These are phyloP conservation scores for Berghia stephanieae DNA, from an alignment of 1,140 invertebrate species.

Conservation along the genomic window DNA sequence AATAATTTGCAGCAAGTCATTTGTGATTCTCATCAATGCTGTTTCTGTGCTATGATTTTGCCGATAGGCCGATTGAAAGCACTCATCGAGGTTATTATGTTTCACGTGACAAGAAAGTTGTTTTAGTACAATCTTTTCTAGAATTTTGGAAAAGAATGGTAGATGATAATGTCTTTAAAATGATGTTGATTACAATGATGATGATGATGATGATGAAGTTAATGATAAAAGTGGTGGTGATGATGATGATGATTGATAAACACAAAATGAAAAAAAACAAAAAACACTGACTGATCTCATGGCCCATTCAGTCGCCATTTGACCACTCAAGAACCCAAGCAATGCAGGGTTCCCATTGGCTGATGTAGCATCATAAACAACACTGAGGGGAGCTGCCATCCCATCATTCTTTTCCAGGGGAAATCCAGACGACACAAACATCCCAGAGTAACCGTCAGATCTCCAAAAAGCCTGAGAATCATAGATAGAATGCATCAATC, in stretches of 20 bases:
- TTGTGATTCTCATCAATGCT: too few relatives aligned
- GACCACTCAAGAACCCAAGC: slow-evolving; percentile 66
- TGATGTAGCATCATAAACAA: slow-evolving; percentile 67
- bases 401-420: slow-evolving; percentile 41
- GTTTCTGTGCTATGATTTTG: too few relatives aligned
- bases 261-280: neutral
- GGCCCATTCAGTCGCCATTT: slow-evolving; percentile 51
- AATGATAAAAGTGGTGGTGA: neutral
- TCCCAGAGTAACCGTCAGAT: slow-evolving; percentile 63
- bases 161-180: neutral
- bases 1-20: too few relatives aligned
- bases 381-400: slow-evolving; percentile 60
- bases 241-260: neutral
- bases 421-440: slow-evolving; percentile 66
- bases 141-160: neutral
- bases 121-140: too few relatives aligned
- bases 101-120: too few relatives aligned
- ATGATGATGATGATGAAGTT: too few relatives aligned
- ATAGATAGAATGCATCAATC: too few relatives aligned
- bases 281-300: slow-evolving; percentile 37
- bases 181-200: neutral
- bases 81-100: too few relatives aligned
- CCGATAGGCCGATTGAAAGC: too few relatives aligned
- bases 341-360: slow-evolving; percentile 62
- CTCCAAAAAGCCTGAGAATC: slow-evolving; percentile 66